A percentile compares a stretch with the other conserved stretches of the same genome.
Conservation (phyloP, 2,888 invertebrate species). For the Sacculina carcini region DNA sequence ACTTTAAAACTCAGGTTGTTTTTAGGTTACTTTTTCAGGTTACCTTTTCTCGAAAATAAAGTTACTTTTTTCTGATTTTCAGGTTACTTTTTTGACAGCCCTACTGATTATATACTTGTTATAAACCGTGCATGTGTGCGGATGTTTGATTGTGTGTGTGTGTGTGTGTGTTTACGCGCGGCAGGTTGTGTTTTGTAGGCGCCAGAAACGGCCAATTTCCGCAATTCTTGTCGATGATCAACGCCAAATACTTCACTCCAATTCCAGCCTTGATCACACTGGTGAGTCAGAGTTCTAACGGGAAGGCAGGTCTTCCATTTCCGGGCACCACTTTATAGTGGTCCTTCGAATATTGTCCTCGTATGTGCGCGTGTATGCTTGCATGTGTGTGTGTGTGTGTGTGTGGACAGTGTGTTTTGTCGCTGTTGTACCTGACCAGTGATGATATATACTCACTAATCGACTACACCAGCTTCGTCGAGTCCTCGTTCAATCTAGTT, state of each 20-base stretch:
- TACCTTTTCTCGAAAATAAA: too few species aligned
- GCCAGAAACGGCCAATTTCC: constrained; percentile 72
- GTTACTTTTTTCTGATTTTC: too few species aligned
- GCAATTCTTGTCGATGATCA: constrained; percentile 46
- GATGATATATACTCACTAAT: constrained; percentile 61
- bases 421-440: constrained; percentile 55
- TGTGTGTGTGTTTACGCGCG: too few species aligned
- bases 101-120: too few species aligned
- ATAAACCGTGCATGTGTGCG: too few species aligned
- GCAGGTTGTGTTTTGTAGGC: constrained; percentile 67
- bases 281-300: constrained; percentile 27
- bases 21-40: too few species aligned
- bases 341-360: neutral
- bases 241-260: constrained; percentile 44
- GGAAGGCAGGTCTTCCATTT: neutral
- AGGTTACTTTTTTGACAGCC: too few species aligned
- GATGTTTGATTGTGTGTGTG: too few species aligned
- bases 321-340: neutral
- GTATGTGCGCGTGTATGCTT: neutral
- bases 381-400: neutral
- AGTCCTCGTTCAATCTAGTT: constrained; percentile 67
- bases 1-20: too few species aligned
- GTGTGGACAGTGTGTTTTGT: constrained; percentile 41
- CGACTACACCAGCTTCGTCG: constrained; percentile 73
- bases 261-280: constrained; percentile 53